Percentiles rank a stretch among this genome's conserved stretches.
Conservation (phyloP, 2,113 vertebrate genomes). For the Pedetes capensis region DNA sequence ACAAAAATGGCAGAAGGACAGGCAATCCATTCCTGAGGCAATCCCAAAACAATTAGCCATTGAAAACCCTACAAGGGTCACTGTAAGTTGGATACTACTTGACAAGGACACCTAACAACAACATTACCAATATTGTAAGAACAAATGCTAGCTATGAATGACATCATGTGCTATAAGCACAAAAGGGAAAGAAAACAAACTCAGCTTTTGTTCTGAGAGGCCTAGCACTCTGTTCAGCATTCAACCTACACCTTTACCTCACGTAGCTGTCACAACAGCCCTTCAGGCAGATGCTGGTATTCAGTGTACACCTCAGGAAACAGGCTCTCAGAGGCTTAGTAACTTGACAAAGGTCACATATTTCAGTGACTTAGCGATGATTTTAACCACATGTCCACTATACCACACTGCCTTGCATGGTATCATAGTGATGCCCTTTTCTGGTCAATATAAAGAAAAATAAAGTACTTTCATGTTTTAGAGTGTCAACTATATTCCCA, state of each 20-base stretch:
- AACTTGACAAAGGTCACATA: background rate
- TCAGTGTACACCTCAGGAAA: background rate
- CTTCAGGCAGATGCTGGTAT: background rate
- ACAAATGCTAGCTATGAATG: constrained; percentile 10
- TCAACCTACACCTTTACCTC: background rate
- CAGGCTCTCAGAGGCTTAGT: background rate
- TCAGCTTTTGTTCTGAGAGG: constrained; percentile 31
- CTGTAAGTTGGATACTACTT: no score
- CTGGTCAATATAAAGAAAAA: background rate
- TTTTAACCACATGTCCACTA: background rate
- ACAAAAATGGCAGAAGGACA: no score
- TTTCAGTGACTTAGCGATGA: background rate
- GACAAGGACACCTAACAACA: no score
- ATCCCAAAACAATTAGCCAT: no score
- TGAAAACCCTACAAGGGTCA: no score
- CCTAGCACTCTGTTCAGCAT: background rate
- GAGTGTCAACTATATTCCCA: background rate
- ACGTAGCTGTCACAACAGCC: background rate
- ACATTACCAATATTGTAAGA: background rate
- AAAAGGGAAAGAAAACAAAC: constrained; percentile 38
- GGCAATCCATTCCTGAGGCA: no score
- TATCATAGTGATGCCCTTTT: background rate
- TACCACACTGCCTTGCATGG: background rate
- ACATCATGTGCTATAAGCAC: background rate
- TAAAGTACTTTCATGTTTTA: constrained; percentile 26